Conservation (phyloP, 92 coral and sea anemone species). For the Phymanthus crucifer region DNA sequence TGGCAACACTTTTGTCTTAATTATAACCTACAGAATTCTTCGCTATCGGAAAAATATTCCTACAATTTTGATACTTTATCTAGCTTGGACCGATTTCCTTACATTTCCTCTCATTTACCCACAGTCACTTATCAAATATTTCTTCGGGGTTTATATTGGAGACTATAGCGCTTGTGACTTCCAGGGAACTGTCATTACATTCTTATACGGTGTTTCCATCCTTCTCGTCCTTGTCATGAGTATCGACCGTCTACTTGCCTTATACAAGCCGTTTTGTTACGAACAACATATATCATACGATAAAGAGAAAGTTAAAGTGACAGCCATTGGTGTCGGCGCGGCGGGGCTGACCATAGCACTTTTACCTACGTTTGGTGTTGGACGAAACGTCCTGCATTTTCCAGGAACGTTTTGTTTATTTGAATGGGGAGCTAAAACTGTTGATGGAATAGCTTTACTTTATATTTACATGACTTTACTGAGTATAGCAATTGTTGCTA, state of each 20-base stretch:
- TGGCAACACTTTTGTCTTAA: constrained; percentile 74
- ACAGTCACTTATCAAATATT: constrained; percentile 82
- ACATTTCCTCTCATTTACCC: constrained; percentile 78
- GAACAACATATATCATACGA: constrained; percentile 73
- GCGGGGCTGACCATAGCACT: constrained; percentile 69
- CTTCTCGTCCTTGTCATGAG: constrained; percentile 82
- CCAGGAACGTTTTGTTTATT: constrained; percentile 96
- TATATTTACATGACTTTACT: constrained; percentile 66
- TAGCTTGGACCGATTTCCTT: constrained; percentile 85
- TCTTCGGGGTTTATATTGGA: constrained; percentile 71
- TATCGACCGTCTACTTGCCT: constrained; percentile 76
- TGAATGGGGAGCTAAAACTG: constrained; percentile 75
- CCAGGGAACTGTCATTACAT: constrained; percentile 76
- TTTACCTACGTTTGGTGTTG: constrained; percentile 87
- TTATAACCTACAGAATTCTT: constrained; percentile 72
- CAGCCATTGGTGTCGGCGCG: constrained; percentile 62
- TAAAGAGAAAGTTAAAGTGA: constrained; percentile 72
- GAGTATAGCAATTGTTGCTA: constrained; percentile 53
- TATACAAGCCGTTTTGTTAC: constrained; percentile 87
- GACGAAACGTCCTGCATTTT: constrained; percentile 82
- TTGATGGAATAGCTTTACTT: constrained; percentile 75
- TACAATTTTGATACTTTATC: constrained; percentile 72
- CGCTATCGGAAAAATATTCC: constrained; percentile 87
- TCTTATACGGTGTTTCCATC: constrained; percentile 70
- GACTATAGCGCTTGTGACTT: constrained; percentile 84